These are phyloP conservation scores for Gopherus flavomarginatus DNA, from an alignment of 2,113 vertebrate species.

Conservation along the genomic window DNA sequence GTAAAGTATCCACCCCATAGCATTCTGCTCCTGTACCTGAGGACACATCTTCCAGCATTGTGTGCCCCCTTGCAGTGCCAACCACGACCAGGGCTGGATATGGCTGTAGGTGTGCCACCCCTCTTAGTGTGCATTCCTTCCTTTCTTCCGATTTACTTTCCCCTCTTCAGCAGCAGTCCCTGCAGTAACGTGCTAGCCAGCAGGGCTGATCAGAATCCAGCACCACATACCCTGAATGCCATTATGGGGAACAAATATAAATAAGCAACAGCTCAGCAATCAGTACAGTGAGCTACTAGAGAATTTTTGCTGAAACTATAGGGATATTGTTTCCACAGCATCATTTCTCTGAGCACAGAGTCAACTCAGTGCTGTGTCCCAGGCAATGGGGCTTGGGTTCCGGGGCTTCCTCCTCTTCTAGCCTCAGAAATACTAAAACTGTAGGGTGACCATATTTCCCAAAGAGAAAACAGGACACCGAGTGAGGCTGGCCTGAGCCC, in stretches of 20 bases:
- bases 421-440: not conserved
- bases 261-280: constrained; percentile 30
- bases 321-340: constrained; percentile 21
- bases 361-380: not conserved
- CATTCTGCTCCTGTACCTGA: not conserved
- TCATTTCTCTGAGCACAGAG: not conserved
- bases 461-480: no score
- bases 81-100: not conserved
- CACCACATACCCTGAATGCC: constrained; percentile 43
- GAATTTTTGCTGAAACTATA: not conserved
- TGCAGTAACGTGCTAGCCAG: not conserved
- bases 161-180: constrained; percentile 13
- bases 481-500: no score
- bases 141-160: not conserved
- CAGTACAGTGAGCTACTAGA: constrained; percentile 27
- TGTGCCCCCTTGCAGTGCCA: not conserved
- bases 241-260: not conserved
- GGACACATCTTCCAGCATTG: not conserved
- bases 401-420: not conserved
- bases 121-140: constrained; percentile 16
- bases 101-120: not conserved
- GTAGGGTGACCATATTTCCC: no score
- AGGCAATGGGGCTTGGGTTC: not conserved
- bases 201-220: constrained; percentile 30
- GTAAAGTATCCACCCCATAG: not conserved